Evolutionary conservation across 2,888 invertebrate species (phyloP).

Genomic region (Meiosimyza decipiens): DNA sequence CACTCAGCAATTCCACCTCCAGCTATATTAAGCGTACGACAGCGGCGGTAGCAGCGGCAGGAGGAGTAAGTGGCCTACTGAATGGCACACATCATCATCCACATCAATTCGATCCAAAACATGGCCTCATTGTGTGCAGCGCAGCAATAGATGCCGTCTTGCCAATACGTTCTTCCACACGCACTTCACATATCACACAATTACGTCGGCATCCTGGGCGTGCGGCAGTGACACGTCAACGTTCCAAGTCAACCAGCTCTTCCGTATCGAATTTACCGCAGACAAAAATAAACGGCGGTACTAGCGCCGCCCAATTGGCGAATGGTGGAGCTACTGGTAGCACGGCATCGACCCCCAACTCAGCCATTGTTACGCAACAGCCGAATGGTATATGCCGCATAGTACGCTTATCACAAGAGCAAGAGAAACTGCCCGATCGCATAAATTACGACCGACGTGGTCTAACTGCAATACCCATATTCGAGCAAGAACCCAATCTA

Average conservation of each 20-base stretch:
- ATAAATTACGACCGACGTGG: conserved; percentile 89
- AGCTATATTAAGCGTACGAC: conserved; percentile 54
- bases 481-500: conserved; percentile 84
- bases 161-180: conserved; percentile 17
- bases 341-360: not conserved
- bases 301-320: conserved; percentile 43
- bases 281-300: conserved; percentile 45
- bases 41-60: not conserved
- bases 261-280: conserved; percentile 54
- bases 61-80: not conserved
- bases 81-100: not conserved
- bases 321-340: conserved; percentile 48
- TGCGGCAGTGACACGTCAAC: conserved; percentile 51
- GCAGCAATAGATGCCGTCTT: conserved; percentile 32
- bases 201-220: conserved; percentile 51
- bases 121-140: conserved; percentile 22
- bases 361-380: conserved; percentile 57
- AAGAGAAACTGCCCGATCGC: conserved; percentile 86
- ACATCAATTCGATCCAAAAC: not conserved
- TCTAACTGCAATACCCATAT: conserved; percentile 81
- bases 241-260: conserved; percentile 60
- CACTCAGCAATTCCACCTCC: conserved; percentile 55
- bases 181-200: conserved; percentile 41
- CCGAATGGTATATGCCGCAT: conserved; percentile 71
- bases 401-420: conserved; percentile 78